phyloP scores from a whole-genome alignment of 2,888 invertebrate species.

The Thymelicus sylvestris region DNA sequence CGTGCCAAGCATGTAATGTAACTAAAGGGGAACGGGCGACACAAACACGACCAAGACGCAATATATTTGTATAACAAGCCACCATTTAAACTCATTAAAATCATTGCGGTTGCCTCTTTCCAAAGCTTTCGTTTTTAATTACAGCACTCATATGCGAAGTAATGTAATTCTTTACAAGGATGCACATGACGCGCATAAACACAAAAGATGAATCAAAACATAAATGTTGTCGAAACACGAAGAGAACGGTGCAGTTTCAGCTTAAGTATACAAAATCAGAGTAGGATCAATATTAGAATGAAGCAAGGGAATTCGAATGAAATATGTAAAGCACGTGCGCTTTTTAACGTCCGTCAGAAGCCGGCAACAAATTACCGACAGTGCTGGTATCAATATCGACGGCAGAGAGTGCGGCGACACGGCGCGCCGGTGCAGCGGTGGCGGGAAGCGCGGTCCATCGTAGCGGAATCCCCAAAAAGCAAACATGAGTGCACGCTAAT shows the following conservation, averaged over 20 bases:
- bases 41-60: not conserved
- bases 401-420: slow-evolving; percentile 16
- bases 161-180: slow-evolving; percentile 3
- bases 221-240: not conserved
- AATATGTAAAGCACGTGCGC: slow-evolving; percentile 28
- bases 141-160: slow-evolving; percentile 11
- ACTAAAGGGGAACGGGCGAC: not conserved
- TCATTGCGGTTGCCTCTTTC: slow-evolving; percentile 12
- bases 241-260: slow-evolving; percentile 9
- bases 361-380: slow-evolving; percentile 32
- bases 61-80: slow-evolving; percentile 3
- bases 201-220: not conserved
- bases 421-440: slow-evolving; percentile 3
- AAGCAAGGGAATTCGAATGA: slow-evolving; percentile 17
- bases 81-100: slow-evolving; percentile 12
- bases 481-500: slow-evolving; percentile 62
- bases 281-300: slow-evolving; percentile 23
- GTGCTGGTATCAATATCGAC: slow-evolving; percentile 32
- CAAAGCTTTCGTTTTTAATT: slow-evolving; percentile 18
- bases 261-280: slow-evolving; percentile 14
- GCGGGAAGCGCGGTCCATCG: slow-evolving; percentile 38
- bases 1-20: not conserved
- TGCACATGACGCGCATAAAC: not conserved
- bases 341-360: slow-evolving; percentile 30
- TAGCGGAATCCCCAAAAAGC: slow-evolving; percentile 54